phyloP scores from a whole-genome alignment of 2,797 vertebrate species.

The Neosilurus hyrtlii region DNA sequence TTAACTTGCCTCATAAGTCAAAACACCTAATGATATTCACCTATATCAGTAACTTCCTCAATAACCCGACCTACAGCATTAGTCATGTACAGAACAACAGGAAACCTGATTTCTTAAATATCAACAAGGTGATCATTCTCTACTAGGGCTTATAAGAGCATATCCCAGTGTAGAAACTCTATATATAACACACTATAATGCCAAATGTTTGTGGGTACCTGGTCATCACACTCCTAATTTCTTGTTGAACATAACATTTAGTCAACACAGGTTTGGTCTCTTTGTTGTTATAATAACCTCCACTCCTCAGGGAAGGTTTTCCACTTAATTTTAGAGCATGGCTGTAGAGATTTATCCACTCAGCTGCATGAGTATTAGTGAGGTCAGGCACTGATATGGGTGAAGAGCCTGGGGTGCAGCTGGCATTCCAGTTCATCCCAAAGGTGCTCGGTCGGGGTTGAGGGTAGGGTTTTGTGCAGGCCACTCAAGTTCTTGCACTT shows the following conservation, averaged over 20 bases:
- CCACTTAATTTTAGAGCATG: too few relatives aligned
- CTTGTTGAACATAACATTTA: background rate
- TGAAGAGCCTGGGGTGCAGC: too few relatives aligned
- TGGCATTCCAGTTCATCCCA: too few relatives aligned
- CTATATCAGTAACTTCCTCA: background rate
- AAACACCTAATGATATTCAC: background rate
- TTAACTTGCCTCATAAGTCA: background rate
- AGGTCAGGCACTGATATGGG: too few relatives aligned
- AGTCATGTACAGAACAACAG: background rate
- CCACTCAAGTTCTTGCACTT: too few relatives aligned
- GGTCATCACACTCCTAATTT: background rate
- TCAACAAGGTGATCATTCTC: background rate
- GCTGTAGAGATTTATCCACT: too few relatives aligned
- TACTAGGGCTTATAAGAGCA: background rate
- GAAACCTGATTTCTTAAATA: background rate
- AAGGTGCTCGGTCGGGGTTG: too few relatives aligned
- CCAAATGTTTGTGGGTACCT: background rate
- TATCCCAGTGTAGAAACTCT: background rate
- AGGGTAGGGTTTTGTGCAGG: too few relatives aligned
- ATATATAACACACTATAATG: background rate
- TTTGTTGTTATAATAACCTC: background rate
- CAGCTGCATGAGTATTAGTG: too few relatives aligned
- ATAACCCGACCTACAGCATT: background rate
- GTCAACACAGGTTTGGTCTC: background rate
- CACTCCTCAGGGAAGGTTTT: background rate